These are phyloP conservation scores for Corythucha ciliata DNA, from an alignment of 2,888 invertebrate genomes.

Conservation along the genomic window DNA sequence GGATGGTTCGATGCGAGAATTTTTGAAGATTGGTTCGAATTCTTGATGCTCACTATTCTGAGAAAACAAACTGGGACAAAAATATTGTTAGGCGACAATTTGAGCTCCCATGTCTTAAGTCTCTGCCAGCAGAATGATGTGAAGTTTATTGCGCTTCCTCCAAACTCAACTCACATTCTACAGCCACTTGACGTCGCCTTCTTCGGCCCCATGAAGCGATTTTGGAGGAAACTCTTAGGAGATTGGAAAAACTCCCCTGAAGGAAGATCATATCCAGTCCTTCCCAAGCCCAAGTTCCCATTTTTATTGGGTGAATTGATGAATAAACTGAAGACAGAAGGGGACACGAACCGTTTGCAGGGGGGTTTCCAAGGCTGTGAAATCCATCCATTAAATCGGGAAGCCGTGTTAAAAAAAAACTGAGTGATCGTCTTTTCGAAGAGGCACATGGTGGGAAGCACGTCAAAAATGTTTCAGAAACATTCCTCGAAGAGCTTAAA, in stretches of 20 bases:
- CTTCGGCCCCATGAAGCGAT: conserved; percentile 35
- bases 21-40: conserved; percentile 39
- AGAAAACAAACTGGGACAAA: conserved; percentile 31
- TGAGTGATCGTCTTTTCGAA: conserved; percentile 3
- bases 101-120: conserved; percentile 34
- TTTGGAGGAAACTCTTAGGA: conserved; percentile 32
- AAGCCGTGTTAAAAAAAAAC: conserved; percentile 3
- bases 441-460: conserved; percentile 4
- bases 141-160: conserved; percentile 38
- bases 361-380: too few relatives aligned
- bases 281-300: conserved; percentile 9
- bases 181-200: conserved; percentile 35
- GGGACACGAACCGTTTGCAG: too few relatives aligned
- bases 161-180: conserved; percentile 34
- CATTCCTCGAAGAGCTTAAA: conserved; percentile 2
- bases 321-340: too few relatives aligned
- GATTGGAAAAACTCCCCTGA: conserved; percentile 29
- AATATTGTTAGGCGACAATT: conserved; percentile 39
- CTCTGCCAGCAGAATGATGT: conserved; percentile 37
- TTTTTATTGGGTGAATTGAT: too few relatives aligned
- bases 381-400: too few relatives aligned
- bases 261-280: not conserved
- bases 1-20: conserved; percentile 39
- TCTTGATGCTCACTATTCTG: conserved; percentile 32
- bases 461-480: conserved; percentile 8